A percentile compares a stretch with the other conserved stretches of the same genome.
Conservation (phyloP, 2,797 vertebrate genomes). For the Diglossa cyanea region DNA sequence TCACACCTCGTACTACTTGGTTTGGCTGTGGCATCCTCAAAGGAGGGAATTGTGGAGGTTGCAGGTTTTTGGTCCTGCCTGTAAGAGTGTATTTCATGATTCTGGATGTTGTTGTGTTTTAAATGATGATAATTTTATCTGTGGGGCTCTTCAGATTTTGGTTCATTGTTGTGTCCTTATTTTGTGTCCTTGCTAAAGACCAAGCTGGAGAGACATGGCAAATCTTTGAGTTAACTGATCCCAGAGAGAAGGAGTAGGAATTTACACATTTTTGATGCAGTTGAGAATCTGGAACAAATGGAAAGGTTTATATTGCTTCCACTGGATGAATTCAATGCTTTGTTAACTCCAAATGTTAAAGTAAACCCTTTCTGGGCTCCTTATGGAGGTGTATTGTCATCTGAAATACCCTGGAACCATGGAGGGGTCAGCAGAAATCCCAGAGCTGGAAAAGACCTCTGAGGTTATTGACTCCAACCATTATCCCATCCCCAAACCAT, state of each 20-base stretch:
- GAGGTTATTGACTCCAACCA: accelerated
- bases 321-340: neutral
- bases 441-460: neutral
- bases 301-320: neutral
- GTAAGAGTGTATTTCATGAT: neutral
- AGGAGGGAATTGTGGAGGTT: neutral
- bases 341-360: neutral
- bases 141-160: neutral
- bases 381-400: neutral
- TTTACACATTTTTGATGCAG: neutral
- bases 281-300: neutral
- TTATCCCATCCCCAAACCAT: no score
- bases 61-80: neutral
- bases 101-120: neutral
- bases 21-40: neutral
- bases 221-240: neutral
- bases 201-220: neutral
- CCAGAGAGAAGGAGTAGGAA: neutral
- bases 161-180: neutral
- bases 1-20: accelerated
- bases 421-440: neutral
- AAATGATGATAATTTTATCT: neutral
- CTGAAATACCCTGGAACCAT: neutral
- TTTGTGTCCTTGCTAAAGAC: neutral
- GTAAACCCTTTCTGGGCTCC: neutral